Base-by-base conservation (phyloP, 2,888 invertebrate species). In the Eupithecia dodoneata region DNA sequence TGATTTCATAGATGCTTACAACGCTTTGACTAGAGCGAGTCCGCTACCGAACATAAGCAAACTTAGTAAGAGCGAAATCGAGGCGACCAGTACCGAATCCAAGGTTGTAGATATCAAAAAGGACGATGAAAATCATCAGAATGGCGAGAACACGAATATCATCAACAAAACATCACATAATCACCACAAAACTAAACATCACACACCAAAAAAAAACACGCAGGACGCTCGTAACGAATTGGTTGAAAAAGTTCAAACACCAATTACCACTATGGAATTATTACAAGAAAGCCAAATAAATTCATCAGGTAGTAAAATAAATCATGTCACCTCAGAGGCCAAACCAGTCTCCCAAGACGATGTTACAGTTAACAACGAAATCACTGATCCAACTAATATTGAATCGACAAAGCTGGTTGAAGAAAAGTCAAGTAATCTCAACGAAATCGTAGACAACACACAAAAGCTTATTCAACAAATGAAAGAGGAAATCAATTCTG, bases 381-480 rank as follows among this genome's bases (percentile, higher is more conserved):
- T 18, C 7, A 13, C 65, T 65, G 74, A 71, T 72, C 9, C 69
- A 18, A 12, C 52, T 55, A 74, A 52, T 30, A 4, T 13, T 67
- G 59, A 76, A 72, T 74, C 65, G 55, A 63, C 49, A 44, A 77
- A 42, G 72, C 76, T 77, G 49, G 7, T 59, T 42, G 89, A 89
- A 77, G 92, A 93, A 78, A 94, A 90, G 84, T 76, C 90, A 3
- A 92, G 85, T 76, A 94, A 95, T 81, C 86, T 95, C 45, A 92
- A 89, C 81, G 96, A 96, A 80, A 93, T 96, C 72, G 96, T 96
- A 10, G 96, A 95, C 84, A 95, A 96, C 77, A 96, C 96, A 0
- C 96, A 96, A 87, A 94, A 93, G 76, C 85, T 96, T 66, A 96
- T 96, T 79, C 96, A 96, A 81, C 96, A 96, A 90, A 96, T 96